Percentiles rank a stretch among this genome's conserved stretches.
phyloP scores from a whole-genome alignment of 2,888 invertebrate species.

The Eilema depressum region DNA sequence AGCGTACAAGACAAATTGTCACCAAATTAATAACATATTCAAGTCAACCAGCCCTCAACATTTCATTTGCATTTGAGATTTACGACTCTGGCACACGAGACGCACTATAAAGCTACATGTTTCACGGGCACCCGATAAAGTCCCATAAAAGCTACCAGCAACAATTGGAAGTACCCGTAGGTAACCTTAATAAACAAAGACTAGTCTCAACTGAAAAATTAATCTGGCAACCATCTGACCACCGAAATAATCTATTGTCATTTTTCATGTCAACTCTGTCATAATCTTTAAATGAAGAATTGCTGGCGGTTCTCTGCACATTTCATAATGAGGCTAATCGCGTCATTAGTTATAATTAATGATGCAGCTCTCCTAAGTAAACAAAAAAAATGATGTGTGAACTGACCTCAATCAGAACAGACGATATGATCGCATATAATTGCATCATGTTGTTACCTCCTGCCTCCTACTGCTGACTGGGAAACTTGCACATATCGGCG shows the following conservation, averaged over 20 bases:
- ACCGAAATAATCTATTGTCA: neutral
- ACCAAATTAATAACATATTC: neutral
- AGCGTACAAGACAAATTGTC: neutral
- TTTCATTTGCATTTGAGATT: neutral
- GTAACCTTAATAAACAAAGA: too few species aligned
- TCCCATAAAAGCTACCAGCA: neutral
- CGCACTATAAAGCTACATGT: neutral
- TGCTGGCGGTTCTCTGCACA: neutral
- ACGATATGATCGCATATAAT: neutral
- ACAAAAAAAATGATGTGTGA: conserved; percentile 8
- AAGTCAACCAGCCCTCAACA: neutral
- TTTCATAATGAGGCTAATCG: conserved; percentile 8
- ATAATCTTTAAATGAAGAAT: neutral
- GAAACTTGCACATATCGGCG: neutral
- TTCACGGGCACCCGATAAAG: neutral
- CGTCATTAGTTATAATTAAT: conserved; percentile 2
- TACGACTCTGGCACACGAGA: neutral
- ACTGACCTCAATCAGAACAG: conserved; percentile 6
- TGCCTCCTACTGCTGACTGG: neutral
- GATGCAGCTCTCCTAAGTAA: neutral
- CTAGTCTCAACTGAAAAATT: neutral
- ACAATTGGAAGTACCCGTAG: neutral
- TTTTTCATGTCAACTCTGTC: neutral
- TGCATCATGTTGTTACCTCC: neutral
- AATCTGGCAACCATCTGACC: neutral